A percentile compares a stretch with the other conserved stretches of the same genome.
phyloP scores from a whole-genome alignment of 2,888 invertebrate species.

The Poecilobothrus nobilitatus region DNA sequence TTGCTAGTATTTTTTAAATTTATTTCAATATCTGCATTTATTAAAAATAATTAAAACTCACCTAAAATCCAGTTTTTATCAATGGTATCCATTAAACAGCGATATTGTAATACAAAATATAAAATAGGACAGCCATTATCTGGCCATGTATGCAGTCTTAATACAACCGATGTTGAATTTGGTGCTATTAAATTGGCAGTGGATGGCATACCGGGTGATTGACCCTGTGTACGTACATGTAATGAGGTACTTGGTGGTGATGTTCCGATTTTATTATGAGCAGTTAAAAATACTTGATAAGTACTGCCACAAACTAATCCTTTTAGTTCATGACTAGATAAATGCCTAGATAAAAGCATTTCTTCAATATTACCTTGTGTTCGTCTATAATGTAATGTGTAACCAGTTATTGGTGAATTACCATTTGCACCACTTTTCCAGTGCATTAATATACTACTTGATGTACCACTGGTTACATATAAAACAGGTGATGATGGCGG shows the following conservation, averaged over 20 bases:
- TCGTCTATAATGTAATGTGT: conserved; percentile 57
- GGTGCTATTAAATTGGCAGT: conserved; percentile 56
- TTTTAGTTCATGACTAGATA: conserved; percentile 59
- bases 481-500: conserved; percentile 66
- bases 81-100: conserved; percentile 46
- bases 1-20: no score
- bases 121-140: conserved; percentile 64
- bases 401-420: conserved; percentile 59
- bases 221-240: conserved; percentile 62
- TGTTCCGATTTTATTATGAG: conserved; percentile 63
- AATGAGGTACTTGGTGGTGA: conserved; percentile 60
- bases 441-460: conserved; percentile 62
- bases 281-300: conserved; percentile 61
- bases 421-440: conserved; percentile 67
- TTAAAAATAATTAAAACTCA: conserved; percentile 29
- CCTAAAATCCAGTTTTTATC: conserved; percentile 62
- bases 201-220: conserved; percentile 59
- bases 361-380: conserved; percentile 59
- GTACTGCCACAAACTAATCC: conserved; percentile 62
- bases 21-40: no score
- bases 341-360: conserved; percentile 54
- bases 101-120: conserved; percentile 62
- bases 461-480: conserved; percentile 66
- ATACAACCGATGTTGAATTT: conserved; percentile 59
- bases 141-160: conserved; percentile 63